Evolutionary conservation across 37 sponge, comb jelly and placozoan species (phyloP), one percentile per base, ranked within the genome.

Genomic region (Haliclona indistincta): DNA sequence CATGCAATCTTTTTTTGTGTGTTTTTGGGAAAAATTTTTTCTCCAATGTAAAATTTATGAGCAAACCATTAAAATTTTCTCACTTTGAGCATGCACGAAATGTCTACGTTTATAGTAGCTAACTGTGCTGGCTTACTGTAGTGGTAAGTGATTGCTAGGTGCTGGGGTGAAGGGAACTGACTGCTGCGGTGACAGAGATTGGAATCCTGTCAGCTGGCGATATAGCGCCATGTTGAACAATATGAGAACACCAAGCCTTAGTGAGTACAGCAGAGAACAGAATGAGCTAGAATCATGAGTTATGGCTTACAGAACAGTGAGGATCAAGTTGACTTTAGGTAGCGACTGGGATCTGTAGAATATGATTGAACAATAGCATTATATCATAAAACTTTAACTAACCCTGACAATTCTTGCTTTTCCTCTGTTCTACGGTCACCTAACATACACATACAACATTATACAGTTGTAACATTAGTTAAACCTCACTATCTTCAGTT

Each of bases 161-260:
- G 68, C 20, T 3, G 29, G 34, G 53, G 41, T 38, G 54, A 43
- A 32, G 38, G 41, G 51, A 35, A 20, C 11, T 15, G 0, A 15
- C 40, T 22, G 44, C 4, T 40, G 68, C 11, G 35, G n/a, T 41
- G 26, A 58, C 3, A 32, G 28, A 26, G 70, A 69, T 22, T 69
- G 70, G 47, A 64, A 81, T 45, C 73, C 54, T 54, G 64, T 81
- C 2, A 86, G 70, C 26, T 72, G 73, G 44, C 79, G 79, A 47
- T 86, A 86, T 43, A 86, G 87, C 3, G 56, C 70, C 75, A 86
- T 80, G 76, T 86, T 86, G 43, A 74, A 81, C 15, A 73, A 20
- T 1, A 81, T 64, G 23, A 81, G 53, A 5, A 78, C 13, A 25
- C 23, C 13, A 25, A 58, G 25, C n/a, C 60, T 58, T 7, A n/a